A percentile compares a stretch with the other conserved stretches of the same genome.
These are phyloP conservation scores for Anas platyrhynchos DNA, from an alignment of 2,113 vertebrate genomes.

Conservation along the genomic window DNA sequence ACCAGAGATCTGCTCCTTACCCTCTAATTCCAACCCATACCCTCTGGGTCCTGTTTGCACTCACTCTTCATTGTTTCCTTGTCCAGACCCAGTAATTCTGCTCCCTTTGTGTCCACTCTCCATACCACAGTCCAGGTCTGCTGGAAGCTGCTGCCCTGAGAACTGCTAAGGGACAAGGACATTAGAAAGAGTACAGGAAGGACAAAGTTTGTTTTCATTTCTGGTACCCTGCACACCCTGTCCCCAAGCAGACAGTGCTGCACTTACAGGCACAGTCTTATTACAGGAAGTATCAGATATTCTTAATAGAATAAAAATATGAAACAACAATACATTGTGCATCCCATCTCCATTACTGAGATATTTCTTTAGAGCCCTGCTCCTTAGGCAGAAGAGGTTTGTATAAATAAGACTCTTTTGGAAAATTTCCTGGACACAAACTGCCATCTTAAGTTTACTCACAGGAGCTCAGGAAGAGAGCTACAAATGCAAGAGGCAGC, in stretches of 20 bases:
- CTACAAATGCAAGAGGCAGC: not conserved
- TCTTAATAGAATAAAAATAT: not conserved
- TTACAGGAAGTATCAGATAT: not conserved
- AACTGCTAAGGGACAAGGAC: not conserved
- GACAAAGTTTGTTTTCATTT: not conserved
- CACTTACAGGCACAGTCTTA: not conserved
- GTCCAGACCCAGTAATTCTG: not conserved
- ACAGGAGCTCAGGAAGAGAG: not conserved
- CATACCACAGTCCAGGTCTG: not conserved
- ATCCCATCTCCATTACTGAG: not conserved
- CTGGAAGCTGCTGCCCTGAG: not conserved
- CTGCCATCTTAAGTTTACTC: slow-evolving; percentile 3
- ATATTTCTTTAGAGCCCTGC: not conserved
- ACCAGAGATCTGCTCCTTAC: not conserved
- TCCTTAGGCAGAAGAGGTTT: not conserved
- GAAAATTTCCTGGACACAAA: slow-evolving; percentile 46
- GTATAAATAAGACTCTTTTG: not conserved
- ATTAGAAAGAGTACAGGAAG: not conserved
- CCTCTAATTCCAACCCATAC: not conserved
- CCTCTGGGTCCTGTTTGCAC: not conserved
- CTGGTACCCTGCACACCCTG: not conserved
- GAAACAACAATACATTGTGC: not conserved
- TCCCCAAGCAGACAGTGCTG: not conserved
- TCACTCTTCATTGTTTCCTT: not conserved
- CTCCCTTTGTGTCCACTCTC: not conserved